These are phyloP conservation scores for Pantherophis alleghaniensis DNA, from an alignment of 2,797 vertebrate species.

Conservation along the genomic window DNA sequence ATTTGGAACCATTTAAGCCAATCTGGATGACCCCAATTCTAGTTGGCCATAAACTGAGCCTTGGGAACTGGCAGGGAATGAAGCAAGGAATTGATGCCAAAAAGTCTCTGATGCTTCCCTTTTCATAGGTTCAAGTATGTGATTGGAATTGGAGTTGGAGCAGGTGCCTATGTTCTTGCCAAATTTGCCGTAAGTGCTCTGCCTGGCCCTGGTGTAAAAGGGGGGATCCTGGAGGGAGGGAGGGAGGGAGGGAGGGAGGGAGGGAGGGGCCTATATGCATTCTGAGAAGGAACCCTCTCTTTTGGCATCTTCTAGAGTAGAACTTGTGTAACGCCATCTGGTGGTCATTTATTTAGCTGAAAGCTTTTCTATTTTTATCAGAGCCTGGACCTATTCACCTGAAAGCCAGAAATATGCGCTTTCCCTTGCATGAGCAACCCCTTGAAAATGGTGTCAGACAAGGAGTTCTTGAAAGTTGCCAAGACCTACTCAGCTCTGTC, in stretches of 20 bases:
- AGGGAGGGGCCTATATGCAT: background rate
- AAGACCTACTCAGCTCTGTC: background rate
- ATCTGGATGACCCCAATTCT: background rate
- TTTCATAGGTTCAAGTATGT: slow-evolving; percentile 89
- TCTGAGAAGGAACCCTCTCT: background rate
- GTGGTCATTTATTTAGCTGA: background rate
- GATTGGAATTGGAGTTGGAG: slow-evolving; percentile 94
- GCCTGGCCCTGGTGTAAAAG: too few relatives aligned
- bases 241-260: too few relatives aligned
- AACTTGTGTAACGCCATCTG: background rate
- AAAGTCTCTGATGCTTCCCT: background rate
- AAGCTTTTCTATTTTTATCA: background rate
- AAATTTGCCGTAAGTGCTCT: slow-evolving; percentile 89
- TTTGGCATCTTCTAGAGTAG: background rate
- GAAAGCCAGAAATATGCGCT: background rate
- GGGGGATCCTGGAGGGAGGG: too few relatives aligned
- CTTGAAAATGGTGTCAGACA: background rate
- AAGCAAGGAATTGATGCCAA: background rate
- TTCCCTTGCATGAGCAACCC: background rate
- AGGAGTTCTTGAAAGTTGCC: background rate
- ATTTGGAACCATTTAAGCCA: background rate
- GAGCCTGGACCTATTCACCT: background rate
- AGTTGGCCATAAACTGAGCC: background rate
- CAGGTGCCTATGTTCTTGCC: slow-evolving; percentile 92
- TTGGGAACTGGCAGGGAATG: background rate